These are phyloP conservation scores for Onychorhynchus coronatus DNA, from an alignment of 2,113 vertebrate species.

Conservation along the genomic window DNA sequence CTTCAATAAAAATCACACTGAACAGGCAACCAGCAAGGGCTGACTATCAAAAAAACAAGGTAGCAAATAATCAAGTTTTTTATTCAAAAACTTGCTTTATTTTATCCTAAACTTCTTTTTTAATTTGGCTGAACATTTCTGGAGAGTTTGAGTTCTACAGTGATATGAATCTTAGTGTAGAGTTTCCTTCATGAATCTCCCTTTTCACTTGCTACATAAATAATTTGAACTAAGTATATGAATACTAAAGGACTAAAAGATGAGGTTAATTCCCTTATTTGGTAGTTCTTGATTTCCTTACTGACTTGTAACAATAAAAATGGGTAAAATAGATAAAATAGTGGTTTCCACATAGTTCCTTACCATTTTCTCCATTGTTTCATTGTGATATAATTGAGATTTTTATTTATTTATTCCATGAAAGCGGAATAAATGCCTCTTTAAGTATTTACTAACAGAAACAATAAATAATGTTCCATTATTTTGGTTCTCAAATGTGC, in stretches of 20 bases:
- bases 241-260: background rate
- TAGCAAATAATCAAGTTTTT: background rate
- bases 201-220: background rate
- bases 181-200: background rate
- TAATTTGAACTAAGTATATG: background rate
- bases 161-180: accelerated
- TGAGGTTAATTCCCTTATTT: background rate
- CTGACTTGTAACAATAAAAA: background rate
- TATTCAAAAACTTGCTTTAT: background rate
- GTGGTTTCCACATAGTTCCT: background rate
- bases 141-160: background rate
- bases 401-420: background rate
- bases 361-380: background rate
- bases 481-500: background rate
- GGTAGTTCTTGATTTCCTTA: background rate
- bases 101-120: background rate
- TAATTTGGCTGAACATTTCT: background rate
- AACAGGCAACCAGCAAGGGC: background rate
- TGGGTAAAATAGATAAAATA: background rate
- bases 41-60: background rate
- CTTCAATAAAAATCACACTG: background rate
- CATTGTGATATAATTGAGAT: background rate
- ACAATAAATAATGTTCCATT: background rate
- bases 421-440: background rate
- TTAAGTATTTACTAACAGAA: background rate